Evolutionary conservation across 2,113 vertebrate species (phyloP), one percentile per base, ranked within the genome.

Genomic region (Megalops atlanticus): DNA sequence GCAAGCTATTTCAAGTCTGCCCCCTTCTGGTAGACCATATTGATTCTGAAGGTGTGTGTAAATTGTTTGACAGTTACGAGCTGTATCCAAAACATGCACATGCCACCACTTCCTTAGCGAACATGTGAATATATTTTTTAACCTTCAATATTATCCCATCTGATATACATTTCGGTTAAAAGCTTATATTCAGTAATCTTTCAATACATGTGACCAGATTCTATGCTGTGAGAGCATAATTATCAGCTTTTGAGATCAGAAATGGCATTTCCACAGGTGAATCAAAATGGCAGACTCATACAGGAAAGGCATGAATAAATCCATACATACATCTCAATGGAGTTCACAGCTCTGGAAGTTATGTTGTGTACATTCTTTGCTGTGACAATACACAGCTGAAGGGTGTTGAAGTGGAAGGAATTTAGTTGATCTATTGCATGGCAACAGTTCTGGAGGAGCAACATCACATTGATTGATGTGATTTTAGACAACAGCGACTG

Each of bases 261-360:
- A 14, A 12, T 14, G 40, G 45, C 43, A 45, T 39, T 43, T n/a
- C n/a, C n/a, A 40, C 12, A 31, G 73, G 40, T n/a, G 38, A 36
- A n/a, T 7, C 38, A 74, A 4, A 4, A 74, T 74, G 71, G 18
- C 35, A 4, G 10, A 74, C 39, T 11, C 40, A 74, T 45, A 39
- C 6, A 43, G 24, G 3, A 21, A n/a, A n/a, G n/a, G 7, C 24
- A 74, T 74, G 73, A 74, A 74, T 74, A 74, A 74, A 74, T 74
- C 16, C 40, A 74, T 74, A 74, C 43, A 74, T 74, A 10, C 73
- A 74, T 74, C 39, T 43, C 73, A 74, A 45, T 18, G n/a, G n/a
- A 43, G 40, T 24, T 39, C n/a, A 18, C 27, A 74, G 73, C n/a
- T 24, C 36, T 73, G 71, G 12, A 11, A 14, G 27, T 5, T 38